Conservation (phyloP, 1,140 invertebrate species). For the Neomicropteryx cornuta region DNA sequence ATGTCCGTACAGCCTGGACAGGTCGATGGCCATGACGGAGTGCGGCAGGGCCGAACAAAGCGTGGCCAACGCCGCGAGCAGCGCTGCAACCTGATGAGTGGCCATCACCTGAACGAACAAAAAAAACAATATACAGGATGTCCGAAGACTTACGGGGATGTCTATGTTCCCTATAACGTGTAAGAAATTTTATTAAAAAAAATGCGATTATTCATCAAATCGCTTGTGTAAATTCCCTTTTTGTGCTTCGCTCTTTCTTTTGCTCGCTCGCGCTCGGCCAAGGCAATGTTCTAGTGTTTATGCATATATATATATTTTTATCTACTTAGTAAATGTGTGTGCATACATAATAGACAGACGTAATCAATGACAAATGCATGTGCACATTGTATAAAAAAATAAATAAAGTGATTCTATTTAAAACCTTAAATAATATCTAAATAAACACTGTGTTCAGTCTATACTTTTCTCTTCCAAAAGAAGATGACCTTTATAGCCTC, state of each 20-base stretch:
- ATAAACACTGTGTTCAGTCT: too few relatives aligned
- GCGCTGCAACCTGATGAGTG: conserved; percentile 27
- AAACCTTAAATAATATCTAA: too few relatives aligned
- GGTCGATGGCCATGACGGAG: conserved; percentile 49
- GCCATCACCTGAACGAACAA: conserved; percentile 27
- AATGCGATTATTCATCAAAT: not conserved
- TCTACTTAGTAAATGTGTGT: not conserved
- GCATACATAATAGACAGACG: conserved; percentile 3
- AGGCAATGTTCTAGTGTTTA: not conserved
- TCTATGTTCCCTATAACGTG: too few relatives aligned
- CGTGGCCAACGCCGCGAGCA: conserved; percentile 34
- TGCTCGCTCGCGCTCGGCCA: too few relatives aligned
- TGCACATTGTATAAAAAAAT: too few relatives aligned
- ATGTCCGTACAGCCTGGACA: conserved; percentile 55
- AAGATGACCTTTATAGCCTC: too few relatives aligned
- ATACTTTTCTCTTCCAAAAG: too few relatives aligned
- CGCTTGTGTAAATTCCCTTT: too few relatives aligned
- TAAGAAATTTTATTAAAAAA: not conserved
- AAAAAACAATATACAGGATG: not conserved
- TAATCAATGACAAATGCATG: not conserved
- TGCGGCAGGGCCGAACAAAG: conserved; percentile 42
- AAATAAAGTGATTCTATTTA: too few relatives aligned
- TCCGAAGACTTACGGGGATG: not conserved
- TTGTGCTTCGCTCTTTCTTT: conserved; percentile 1
- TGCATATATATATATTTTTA: conserved; percentile 1